Evolutionary conservation across 2,113 vertebrate genomes (phyloP).

Genomic region (Axis porcinus): DNA sequence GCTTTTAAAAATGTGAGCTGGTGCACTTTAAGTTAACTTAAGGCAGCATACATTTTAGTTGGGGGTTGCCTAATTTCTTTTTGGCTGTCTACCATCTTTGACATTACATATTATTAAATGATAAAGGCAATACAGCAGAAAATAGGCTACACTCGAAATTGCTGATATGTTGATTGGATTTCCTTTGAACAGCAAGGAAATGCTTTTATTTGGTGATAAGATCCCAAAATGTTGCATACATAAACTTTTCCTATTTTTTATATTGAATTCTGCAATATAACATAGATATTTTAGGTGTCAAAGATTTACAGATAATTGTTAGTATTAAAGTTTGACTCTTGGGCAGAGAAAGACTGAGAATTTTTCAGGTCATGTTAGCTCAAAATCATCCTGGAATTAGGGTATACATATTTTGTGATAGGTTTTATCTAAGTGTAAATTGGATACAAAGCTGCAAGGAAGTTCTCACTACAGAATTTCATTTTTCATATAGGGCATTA

Average conservation of each 20-base stretch:
- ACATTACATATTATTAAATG: neutral
- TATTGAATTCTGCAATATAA: neutral
- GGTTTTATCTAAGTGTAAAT: slow-evolving; percentile 14
- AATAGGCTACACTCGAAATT: neutral
- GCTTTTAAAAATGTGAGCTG: neutral
- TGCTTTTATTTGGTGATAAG: neutral
- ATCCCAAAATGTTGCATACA: neutral
- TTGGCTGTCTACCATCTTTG: neutral
- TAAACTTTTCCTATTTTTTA: neutral
- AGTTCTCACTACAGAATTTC: neutral
- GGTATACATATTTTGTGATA: neutral
- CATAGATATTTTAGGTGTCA: neutral
- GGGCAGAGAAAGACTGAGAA: neutral
- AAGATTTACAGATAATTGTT: neutral
- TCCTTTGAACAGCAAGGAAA: neutral
- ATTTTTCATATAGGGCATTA: neutral
- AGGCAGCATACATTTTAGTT: neutral
- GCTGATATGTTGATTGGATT: neutral
- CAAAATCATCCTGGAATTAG: neutral
- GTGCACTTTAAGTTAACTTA: neutral
- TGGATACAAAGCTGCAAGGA: slow-evolving; percentile 1
- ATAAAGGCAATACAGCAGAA: neutral
- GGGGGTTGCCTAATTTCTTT: neutral
- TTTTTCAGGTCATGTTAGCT: neutral
- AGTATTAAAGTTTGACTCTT: neutral